Base-by-base conservation (phyloP, 2,113 vertebrate species). In the Grallaria varia region DNA sequence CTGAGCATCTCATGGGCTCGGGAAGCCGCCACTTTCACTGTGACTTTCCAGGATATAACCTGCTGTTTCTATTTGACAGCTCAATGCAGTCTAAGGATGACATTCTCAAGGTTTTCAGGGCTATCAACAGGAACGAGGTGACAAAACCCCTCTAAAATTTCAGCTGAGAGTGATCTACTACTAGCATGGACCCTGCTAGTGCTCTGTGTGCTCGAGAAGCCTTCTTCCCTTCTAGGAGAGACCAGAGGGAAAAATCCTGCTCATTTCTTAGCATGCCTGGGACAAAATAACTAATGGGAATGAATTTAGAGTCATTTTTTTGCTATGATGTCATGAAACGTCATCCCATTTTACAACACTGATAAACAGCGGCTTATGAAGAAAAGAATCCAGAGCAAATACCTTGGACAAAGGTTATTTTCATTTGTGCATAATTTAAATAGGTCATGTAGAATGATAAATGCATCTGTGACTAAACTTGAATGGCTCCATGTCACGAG, bases 331-430 rank as follows among this genome's bases (percentile, higher is more conserved):
- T 18, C 7, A n/a, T 37, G 59, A 30, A 89, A 93, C 90, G 12
- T 16, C 37, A 74, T 33, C 44, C 8, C 40, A 8, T 64, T 94
- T 94, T 78, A 90, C 75, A 87, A 35, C 67, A 44, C 56, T 23
- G 20, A 75, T 71, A 87, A 93, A 23, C n/a, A 78, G 58, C 1
- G 0, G 80, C 56, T 69, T 6, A 58, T 45, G 58, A 81, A 81
- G 74, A 56, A 74, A 52, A 68, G 21, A 50, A 71, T 60, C 27
- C 10, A 55, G 68, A 60, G 9, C 28, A 75, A 89, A 24, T 8
- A 10, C 62, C 53, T 78, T 44, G 76, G 81, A 9, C 72, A 87
- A 96, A 90, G 86, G 92, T 96, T 60, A 25, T 53, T 88, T 88
- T 60, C 19, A 50, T 63, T 33, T 60, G 8, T 10, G 28, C 7